Base-by-base conservation (phyloP, 2,113 vertebrate genomes). In the Calcarius ornatus region DNA sequence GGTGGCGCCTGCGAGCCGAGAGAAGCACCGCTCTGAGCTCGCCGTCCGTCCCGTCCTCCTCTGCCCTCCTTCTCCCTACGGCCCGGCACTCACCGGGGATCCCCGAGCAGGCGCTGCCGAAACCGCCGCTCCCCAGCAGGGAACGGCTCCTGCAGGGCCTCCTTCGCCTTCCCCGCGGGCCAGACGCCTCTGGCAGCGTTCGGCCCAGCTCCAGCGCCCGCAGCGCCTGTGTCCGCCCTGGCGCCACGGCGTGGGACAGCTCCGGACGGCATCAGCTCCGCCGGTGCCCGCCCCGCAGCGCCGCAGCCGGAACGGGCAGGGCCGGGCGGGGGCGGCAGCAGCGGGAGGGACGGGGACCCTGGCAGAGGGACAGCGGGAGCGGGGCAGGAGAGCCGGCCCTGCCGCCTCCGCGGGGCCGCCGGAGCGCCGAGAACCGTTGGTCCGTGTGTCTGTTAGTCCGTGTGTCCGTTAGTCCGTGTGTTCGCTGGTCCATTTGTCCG, bases 341-440 rank as follows among this genome's bases (percentile, higher is more conserved):
- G 60, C 30, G 37, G 28, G 5, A 6, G n/a, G 15, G 28, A 12
- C 28, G 21, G 35, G 31, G 24, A 15, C 3, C 3, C 3, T 47
- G 45, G 23, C 22, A 16, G 53, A 17, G 43, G 1, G 1, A 11
- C 30, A 23, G 19, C 5, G 17, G 43, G 45, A 60, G 38, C 33
- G 7, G n/a, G n/a, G 28, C 40, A 0, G 5, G 4, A 0, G 27
- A 18, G 22, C 11, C 13, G 22, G n/a, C 25, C 6, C 51, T 40
- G 30, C 42, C 27, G 53, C 42, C n/a, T n/a, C n/a, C n/a, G n/a
- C n/a, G n/a, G n/a, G n/a, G 30, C 42, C 27, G 53, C 42, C n/a
- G 8, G 35, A 28, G 40, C 5, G 10, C 47, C 21, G 13, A 14
- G 28, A 38, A n/a, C n/a, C n/a, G n/a, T n/a, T n/a, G n/a, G n/a